Conservation (phyloP, 2,888 invertebrate genomes). For the Imbricaverruca yamaguchii region DNA sequence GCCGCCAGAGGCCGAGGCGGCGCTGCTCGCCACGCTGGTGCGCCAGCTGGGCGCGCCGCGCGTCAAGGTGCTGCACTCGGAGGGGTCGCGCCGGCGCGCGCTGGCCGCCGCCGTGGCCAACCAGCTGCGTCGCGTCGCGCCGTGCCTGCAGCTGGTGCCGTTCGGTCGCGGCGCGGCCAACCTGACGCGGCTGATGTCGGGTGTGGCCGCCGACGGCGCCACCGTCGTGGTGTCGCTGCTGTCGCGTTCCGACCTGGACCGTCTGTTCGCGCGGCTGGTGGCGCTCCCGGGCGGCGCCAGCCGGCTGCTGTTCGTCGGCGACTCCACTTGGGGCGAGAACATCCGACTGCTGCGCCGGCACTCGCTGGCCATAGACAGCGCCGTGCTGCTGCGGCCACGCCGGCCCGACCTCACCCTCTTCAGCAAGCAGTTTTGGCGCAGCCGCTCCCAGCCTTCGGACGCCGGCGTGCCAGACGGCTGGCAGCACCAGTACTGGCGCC, state of each 20-base stretch:
- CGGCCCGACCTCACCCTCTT: neutral
- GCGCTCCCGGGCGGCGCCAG: neutral
- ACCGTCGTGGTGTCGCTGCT: neutral
- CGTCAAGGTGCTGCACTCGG: neutral
- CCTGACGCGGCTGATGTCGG: neutral
- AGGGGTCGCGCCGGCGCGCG: neutral
- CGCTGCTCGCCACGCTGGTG: neutral
- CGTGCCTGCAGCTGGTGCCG: neutral
- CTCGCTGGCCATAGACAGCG: conserved; percentile 1
- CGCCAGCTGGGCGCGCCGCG: neutral
- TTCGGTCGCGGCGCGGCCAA: neutral
- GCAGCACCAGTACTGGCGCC: conserved; percentile 3
- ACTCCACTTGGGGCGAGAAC: conserved; percentile 33
- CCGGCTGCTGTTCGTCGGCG: conserved; percentile 29
- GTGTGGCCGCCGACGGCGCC: neutral
- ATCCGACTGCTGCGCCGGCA: conserved; percentile 23
- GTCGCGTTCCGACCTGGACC: neutral
- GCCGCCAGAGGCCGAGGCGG: neutral
- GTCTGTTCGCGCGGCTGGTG: neutral
- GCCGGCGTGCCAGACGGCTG: neutral
- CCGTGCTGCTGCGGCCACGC: neutral
- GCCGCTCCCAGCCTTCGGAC: neutral
- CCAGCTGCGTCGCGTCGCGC: neutral
- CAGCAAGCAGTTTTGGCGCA: neutral
- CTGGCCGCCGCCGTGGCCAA: neutral